Base-by-base conservation (phyloP, 2,888 invertebrate species). In the Cetonia aurata region DNA sequence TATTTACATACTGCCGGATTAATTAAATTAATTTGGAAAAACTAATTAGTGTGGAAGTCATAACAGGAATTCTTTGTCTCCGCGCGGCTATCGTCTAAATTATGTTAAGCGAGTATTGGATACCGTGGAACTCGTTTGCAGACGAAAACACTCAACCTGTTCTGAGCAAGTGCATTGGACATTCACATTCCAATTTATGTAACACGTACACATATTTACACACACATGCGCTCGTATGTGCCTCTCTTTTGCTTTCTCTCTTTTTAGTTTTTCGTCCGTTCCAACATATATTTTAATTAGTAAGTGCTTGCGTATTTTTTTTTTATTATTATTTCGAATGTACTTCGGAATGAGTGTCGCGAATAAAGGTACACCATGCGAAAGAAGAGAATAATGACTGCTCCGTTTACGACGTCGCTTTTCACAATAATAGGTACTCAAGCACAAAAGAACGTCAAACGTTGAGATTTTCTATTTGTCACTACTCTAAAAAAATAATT, bases 131-230 rank as follows among this genome's bases (percentile, higher is more conserved):
- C 75, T 75, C 73, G 75, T 74, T 73, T 73, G 72, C 73, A 72
- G 71, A 71, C 71, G 74, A 72, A 73, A 74, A 72, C 75, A 70
- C 56, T 73, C 73, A 75, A 75, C 75, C 74, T 72, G 75, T 75
- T 75, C 70, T 70, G 75, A 72, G 72, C 74, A 75, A 75, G 72
- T 74, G 75, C 75, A 75, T 71, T 74, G 74, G 75, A 75, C 73
- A 74, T 74, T 74, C 75, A 72, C 75, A 75, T 75, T 75, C 75
- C 75, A 69, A 71, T 71, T 71, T 71, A 71, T 71, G 71, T 71
- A 71, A 71, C 71, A 71, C 71, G 71, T 69, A 69, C 69, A 65
- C 62, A 65, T 50, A 65, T 65, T 65, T 65, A 65, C 62, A 65
- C 62, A 65, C 62, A 65, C 52, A 59, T 44, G 17, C 53, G 42